Percentiles rank a stretch among this genome's conserved stretches.
Conservation (phyloP, 2,797 vertebrate species). For the Enteromius anoplus region DNA sequence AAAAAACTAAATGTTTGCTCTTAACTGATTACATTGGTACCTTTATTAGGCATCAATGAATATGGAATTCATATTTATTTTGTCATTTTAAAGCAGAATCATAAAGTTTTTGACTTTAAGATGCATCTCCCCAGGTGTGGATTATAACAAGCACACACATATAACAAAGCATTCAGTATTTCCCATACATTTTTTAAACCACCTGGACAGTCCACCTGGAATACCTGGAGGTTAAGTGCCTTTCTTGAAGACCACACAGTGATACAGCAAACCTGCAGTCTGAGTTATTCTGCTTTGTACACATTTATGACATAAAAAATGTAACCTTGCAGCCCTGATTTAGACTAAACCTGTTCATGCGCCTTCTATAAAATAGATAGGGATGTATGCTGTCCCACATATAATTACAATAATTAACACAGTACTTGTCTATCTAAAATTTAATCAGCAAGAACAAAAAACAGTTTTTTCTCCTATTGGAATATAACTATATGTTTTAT, state of each 20-base stretch:
- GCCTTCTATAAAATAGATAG: not conserved
- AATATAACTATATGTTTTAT: not conserved
- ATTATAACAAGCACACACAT: not conserved
- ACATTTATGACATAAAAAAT: not conserved
- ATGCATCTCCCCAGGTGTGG: constrained; percentile 1
- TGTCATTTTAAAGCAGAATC: not conserved
- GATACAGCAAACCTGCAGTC: constrained; percentile 8
- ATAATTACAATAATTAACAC: not conserved
- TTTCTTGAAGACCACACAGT: constrained; percentile 36
- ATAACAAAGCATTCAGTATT: not conserved
- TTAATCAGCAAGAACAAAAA: not conserved
- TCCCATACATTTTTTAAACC: constrained; percentile 5
- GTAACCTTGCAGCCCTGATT: not conserved
- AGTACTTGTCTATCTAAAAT: not conserved
- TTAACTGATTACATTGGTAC: not conserved
- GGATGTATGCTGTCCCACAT: not conserved
- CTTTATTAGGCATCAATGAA: not conserved
- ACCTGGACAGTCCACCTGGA: constrained; percentile 5
- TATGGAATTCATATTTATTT: not conserved
- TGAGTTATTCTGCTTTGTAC: not conserved
- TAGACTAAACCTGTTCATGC: not conserved
- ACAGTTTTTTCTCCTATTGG: too few relatives aligned
- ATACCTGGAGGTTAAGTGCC: constrained; percentile 19
- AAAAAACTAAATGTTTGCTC: not conserved
- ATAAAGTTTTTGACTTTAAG: not conserved